A percentile compares a stretch with the other conserved stretches of the same genome.
phyloP scores from a whole-genome alignment of 2,888 invertebrate genomes.

The Agrochola lota region DNA sequence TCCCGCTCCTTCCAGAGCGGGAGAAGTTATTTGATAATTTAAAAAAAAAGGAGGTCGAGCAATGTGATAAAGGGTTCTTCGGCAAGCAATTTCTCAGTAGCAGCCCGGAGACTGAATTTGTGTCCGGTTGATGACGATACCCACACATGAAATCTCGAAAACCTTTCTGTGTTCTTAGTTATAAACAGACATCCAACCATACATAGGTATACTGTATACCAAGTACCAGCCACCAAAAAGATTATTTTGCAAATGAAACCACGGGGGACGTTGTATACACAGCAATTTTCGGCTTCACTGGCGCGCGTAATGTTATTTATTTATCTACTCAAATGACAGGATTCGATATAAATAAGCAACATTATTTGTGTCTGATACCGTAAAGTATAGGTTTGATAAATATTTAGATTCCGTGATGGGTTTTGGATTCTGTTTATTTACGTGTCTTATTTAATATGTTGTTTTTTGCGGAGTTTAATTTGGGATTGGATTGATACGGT shows the following conservation, averaged over 20 bases:
- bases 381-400: slow-evolving; percentile 48
- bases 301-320: slow-evolving; percentile 84
- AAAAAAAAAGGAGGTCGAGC: too few species aligned
- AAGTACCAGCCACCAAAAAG: slow-evolving; percentile 49
- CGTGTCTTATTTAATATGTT: slow-evolving; percentile 16
- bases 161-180: slow-evolving; percentile 27
- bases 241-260: slow-evolving; percentile 70
- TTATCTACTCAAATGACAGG: slow-evolving; percentile 85
- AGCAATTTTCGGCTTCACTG: slow-evolving; percentile 85
- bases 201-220: neutral
- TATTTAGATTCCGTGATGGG: slow-evolving; percentile 54
- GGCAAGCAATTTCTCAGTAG: too few species aligned
- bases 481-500: neutral
- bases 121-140: too few species aligned
- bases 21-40: too few species aligned
- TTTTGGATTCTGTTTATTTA: slow-evolving; percentile 23
- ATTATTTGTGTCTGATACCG: slow-evolving; percentile 56
- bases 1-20: too few species aligned
- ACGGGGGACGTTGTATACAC: slow-evolving; percentile 64
- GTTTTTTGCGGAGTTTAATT: slow-evolving; percentile 14
- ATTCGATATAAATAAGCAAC: slow-evolving; percentile 81
- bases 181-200: neutral
- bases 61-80: too few species aligned
- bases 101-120: too few species aligned
- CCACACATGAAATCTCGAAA: neutral